Conservation (phyloP, 1,140 invertebrate species). For the Aporrectodea caliginosa region DNA sequence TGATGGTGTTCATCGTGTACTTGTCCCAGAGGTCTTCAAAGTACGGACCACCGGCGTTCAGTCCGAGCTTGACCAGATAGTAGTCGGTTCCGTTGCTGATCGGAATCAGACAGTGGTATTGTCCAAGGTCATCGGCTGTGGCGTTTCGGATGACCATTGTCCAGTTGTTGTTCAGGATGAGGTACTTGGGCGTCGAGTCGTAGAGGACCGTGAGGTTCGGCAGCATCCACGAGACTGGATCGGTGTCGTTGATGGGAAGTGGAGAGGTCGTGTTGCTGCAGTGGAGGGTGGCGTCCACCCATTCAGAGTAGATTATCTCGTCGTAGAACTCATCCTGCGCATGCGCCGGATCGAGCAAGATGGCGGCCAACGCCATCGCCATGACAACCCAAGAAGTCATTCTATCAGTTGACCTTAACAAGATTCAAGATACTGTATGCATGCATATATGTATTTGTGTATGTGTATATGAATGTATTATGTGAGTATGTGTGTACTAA, state of each 20-base stretch:
- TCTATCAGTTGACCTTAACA: no score
- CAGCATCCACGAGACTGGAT: neutral
- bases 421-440: no score
- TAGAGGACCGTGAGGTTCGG: neutral
- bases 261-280: neutral
- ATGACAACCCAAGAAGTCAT: neutral
- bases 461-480: no score
- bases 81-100: neutral
- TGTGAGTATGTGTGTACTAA: no score
- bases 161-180: neutral
- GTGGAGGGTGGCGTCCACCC: neutral
- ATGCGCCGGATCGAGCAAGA: neutral
- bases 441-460: no score
- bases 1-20: constrained; percentile 8
- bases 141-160: constrained; percentile 6
- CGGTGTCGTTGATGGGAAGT: neutral
- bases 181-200: neutral
- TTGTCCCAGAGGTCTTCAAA: constrained; percentile 11
- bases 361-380: neutral
- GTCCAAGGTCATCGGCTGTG: neutral
- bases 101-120: constrained; percentile 7
- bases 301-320: neutral
- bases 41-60: constrained; percentile 11
- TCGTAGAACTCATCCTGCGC: neutral
- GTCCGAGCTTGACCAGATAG: constrained; percentile 7